Evolutionary conservation across 2,797 vertebrate genomes (phyloP).

Genomic region (Gymnothorax javanicus): DNA sequence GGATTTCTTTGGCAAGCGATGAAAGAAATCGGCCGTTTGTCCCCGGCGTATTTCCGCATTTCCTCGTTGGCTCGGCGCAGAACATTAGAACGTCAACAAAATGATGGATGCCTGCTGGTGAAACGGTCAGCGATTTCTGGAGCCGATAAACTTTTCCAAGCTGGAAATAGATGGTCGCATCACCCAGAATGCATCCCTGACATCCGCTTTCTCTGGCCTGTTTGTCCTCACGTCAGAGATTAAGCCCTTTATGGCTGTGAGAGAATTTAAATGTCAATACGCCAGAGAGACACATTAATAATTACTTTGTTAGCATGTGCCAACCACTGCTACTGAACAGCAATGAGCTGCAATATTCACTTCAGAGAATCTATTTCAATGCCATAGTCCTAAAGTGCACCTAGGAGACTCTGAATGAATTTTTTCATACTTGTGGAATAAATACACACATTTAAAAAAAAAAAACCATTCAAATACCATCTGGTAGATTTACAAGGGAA

Average conservation of each 20-base stretch:
- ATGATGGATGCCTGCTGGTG: conserved; percentile 83
- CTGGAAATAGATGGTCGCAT: conserved; percentile 84
- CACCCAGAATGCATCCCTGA: conserved; percentile 88
- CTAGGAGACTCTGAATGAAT: background rate
- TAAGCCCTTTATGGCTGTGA: conserved; percentile 73
- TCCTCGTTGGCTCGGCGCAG: conserved; percentile 77
- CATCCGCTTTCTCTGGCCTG: conserved; percentile 80
- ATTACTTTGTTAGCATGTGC: conserved; percentile 81
- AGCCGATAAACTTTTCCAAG: conserved; percentile 77
- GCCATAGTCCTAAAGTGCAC: conserved; percentile 57
- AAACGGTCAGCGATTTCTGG: conserved; percentile 79
- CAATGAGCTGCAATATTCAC: conserved; percentile 71
- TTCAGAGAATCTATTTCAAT: conserved; percentile 73
- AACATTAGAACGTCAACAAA: conserved; percentile 83
- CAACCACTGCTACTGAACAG: conserved; percentile 75
- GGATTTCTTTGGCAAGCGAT: conserved; percentile 69
- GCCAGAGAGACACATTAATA: conserved; percentile 74
- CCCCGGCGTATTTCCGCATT: conserved; percentile 65
- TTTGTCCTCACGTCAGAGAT: conserved; percentile 78
- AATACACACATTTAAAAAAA: background rate
- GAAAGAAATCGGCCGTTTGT: conserved; percentile 72
- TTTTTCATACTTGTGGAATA: background rate
- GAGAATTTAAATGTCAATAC: conserved; percentile 72
- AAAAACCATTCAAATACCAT: background rate
- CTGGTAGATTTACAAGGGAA: background rate